Evolutionary conservation across 2,888 invertebrate genomes (phyloP).

Genomic region (Subacronicta megacephala): DNA sequence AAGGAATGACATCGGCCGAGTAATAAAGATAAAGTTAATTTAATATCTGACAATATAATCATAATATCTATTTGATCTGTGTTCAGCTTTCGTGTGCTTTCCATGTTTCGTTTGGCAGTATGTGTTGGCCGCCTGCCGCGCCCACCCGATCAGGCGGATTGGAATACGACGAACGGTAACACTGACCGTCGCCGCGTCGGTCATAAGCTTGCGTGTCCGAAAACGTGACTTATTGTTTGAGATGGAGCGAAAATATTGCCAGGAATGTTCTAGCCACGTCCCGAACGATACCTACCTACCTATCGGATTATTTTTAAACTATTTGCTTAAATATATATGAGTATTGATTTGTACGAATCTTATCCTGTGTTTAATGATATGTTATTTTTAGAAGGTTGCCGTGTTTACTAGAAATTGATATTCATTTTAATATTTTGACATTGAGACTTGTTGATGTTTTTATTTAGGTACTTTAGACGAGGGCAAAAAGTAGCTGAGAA

Average conservation of each 20-base stretch:
- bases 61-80: no score
- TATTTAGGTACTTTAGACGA: no score
- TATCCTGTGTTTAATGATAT: no score
- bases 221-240: constrained; percentile 45
- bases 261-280: constrained; percentile 35
- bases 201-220: constrained; percentile 17
- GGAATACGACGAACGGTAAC: constrained; percentile 10
- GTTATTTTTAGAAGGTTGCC: constrained; percentile 16
- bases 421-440: no score
- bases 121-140: constrained; percentile 46
- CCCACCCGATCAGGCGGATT: constrained; percentile 40
- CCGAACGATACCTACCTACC: constrained; percentile 12
- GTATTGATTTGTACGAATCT: no score
- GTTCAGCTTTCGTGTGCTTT: constrained; percentile 9
- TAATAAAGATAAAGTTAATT: no score
- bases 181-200: background rate
- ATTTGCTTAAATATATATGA: constrained; percentile 27
- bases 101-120: constrained; percentile 47
- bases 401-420: constrained; percentile 20
- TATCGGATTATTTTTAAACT: constrained; percentile 39
- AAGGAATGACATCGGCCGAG: no score
- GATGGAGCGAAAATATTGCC: constrained; percentile 43
- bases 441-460: no score
- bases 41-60: no score
- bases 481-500: no score